Base-by-base conservation (phyloP, 1,140 invertebrate species). In the Magallana angulata region DNA sequence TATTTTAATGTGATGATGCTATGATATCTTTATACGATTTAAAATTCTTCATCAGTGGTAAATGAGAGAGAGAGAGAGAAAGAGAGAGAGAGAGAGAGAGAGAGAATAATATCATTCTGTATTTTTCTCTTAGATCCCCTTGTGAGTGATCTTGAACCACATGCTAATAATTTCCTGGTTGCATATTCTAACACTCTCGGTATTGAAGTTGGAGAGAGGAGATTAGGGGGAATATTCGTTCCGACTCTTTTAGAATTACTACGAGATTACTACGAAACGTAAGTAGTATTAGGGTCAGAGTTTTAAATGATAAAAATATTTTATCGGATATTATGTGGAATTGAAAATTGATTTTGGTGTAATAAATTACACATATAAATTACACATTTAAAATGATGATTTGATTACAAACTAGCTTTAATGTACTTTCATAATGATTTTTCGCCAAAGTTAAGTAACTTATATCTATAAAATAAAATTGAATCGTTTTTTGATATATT, bases 71-170 rank as follows among this genome's bases (percentile, higher is more conserved):
- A 48, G 14, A 62, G 60, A 24, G 1, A 71, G n/a, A 68, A 24
- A 68, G 64, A 68, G 64, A 68, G 64, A 68, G 64, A 68, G n/a
- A 68, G n/a, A 68, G 60, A 62, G 68, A 71, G 68, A 71, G 24
- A 71, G 18, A 71, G 7, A 1, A 11, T 30, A 30, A 71, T 30
- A 30, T 76, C 6, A 2, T 24, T 36, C 30, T 76, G 1, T 48
- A 12, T 76, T 4, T 30, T 24, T 12, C 14, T 12, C 0, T 36
- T 2, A 76, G 68, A 76, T 76, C 68, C 68, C 24, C 68, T 7
- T 12, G 30, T 30, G 1, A 76, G 68, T 76, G 68, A 76, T 9
- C 68, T 76, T 8, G 68, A 76, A 76, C 68, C 68, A 12, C 68
- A 76, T 36, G 68, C 8, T 30, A 76, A 76, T 76, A 76, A 76